phyloP scores from a whole-genome alignment of 2,113 vertebrate species.

The Corythornis cristatus region DNA sequence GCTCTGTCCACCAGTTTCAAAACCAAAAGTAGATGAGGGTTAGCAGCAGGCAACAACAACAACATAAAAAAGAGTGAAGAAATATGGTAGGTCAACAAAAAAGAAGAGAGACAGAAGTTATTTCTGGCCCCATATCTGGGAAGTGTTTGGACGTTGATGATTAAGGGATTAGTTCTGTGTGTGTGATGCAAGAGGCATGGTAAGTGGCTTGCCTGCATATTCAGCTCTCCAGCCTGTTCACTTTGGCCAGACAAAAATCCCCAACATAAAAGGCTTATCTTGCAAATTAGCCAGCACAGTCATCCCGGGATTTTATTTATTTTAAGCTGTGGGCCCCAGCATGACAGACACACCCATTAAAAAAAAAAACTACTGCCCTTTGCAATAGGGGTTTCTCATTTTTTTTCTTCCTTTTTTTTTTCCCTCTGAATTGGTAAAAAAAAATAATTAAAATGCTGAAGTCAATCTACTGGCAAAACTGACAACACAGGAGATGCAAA shows the following conservation, averaged over 20 bases:
- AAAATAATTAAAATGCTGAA: background rate
- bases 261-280: slow-evolving; percentile 62
- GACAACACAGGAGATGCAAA: background rate
- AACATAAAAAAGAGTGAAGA: background rate
- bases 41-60: background rate
- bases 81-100: slow-evolving; percentile 22
- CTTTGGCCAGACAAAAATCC: slow-evolving; percentile 63
- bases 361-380: background rate
- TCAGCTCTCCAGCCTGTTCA: slow-evolving; percentile 44
- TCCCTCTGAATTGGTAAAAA: background rate
- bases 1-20: background rate
- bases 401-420: background rate
- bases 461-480: background rate
- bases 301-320: slow-evolving; percentile 35
- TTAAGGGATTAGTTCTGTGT: slow-evolving; percentile 44
- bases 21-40: slow-evolving; percentile 3
- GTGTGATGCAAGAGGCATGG: slow-evolving; percentile 52
- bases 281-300: background rate
- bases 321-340: background rate
- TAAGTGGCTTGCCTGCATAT: slow-evolving; percentile 37
- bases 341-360: background rate
- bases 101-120: slow-evolving; percentile 26
- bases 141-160: slow-evolving; percentile 36
- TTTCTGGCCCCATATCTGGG: slow-evolving; percentile 50
- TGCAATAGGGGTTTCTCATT: background rate